phyloP scores from a whole-genome alignment of 1,140 invertebrate genomes.

The Cardiocondyla obscurior region DNA sequence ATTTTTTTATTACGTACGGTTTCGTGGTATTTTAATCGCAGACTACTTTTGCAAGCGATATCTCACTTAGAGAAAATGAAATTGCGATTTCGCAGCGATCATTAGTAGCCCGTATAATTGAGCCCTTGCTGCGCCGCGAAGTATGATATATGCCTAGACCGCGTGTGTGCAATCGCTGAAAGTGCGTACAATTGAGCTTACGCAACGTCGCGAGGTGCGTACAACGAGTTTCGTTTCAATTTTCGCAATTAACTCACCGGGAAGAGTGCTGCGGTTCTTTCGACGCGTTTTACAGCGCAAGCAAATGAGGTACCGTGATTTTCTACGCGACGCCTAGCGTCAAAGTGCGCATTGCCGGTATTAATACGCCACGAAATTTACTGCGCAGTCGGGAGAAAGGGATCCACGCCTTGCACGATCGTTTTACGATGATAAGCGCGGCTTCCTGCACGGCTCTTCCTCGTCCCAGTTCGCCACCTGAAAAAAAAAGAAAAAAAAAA shows the following conservation, averaged over 20 bases:
- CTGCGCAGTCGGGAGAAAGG: neutral
- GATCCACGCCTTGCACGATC: neutral
- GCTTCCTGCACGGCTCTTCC: neutral
- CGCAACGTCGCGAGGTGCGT: conserved; percentile 4
- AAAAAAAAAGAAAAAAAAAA: too few species aligned
- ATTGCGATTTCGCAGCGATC: conserved; percentile 34
- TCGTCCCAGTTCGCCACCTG: neutral
- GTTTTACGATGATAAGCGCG: conserved; percentile 31
- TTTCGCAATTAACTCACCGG: conserved; percentile 19
- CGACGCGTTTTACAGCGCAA: conserved; percentile 16
- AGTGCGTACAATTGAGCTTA: conserved; percentile 28
- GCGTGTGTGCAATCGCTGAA: neutral
- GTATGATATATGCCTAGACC: neutral
- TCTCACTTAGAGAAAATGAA: conserved; percentile 1
- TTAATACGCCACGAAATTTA: conserved; percentile 10
- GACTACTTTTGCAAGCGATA: neutral
- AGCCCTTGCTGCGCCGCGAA: conserved; percentile 42
- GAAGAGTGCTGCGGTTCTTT: conserved; percentile 8
- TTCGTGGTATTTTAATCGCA: neutral
- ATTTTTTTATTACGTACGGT: neutral
- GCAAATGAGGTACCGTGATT: conserved; percentile 9
- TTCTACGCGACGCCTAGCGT: neutral
- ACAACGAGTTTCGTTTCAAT: conserved; percentile 43
- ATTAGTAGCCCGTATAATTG: conserved; percentile 48
- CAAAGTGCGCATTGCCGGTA: neutral